Conservation (phyloP, 1,140 invertebrate genomes). For the Acromyrmex echinatior region DNA sequence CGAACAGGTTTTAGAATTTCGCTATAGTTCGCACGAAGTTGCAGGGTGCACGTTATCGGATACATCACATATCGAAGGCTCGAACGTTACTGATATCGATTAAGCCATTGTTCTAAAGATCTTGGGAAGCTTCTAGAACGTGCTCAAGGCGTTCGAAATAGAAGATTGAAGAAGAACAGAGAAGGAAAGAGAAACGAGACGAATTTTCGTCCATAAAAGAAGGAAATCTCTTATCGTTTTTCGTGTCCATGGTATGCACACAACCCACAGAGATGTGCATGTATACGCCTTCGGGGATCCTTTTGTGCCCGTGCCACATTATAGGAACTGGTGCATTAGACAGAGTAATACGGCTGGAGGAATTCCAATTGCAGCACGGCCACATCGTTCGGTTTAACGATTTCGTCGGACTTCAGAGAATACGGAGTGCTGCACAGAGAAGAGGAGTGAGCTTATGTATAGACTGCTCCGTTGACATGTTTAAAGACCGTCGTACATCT, state of each 20-base stretch:
- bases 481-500: conserved; percentile 61
- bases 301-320: conserved; percentile 44
- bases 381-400: conserved; percentile 75
- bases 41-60: conserved; percentile 62
- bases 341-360: conserved; percentile 70
- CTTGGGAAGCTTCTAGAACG: conserved; percentile 34
- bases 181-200: not conserved
- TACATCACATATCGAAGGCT: conserved; percentile 69
- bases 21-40: conserved; percentile 58
- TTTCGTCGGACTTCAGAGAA: conserved; percentile 66
- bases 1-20: conserved; percentile 63
- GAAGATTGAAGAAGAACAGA: not conserved
- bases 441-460: conserved; percentile 46
- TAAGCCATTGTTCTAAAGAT: conserved; percentile 62
- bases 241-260: not conserved
- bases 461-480: conserved; percentile 50
- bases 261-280: conserved; percentile 5
- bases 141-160: conserved; percentile 20
- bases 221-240: conserved; percentile 64
- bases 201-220: conserved; percentile 63
- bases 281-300: conserved; percentile 38
- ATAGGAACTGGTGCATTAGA: conserved; percentile 66
- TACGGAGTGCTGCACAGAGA: conserved; percentile 49
- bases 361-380: conserved; percentile 76
- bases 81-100: conserved; percentile 67